Evolutionary conservation across 2,888 invertebrate species (phyloP).

Genomic region (Syrphus vitripennis): DNA sequence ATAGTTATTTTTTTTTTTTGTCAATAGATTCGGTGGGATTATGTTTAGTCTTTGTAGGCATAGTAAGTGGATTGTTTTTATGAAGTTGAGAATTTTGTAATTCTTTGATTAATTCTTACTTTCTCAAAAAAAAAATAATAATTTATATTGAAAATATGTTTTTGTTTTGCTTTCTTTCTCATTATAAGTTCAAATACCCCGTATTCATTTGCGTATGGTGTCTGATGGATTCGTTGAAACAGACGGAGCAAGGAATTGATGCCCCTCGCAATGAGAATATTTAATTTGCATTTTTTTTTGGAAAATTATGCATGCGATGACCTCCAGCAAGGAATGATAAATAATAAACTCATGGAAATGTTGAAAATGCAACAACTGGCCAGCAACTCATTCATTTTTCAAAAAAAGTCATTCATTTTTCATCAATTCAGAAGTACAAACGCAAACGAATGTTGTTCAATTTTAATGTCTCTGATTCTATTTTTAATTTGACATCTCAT

Average conservation of each 20-base stretch:
- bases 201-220: neutral
- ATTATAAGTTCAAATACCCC: neutral
- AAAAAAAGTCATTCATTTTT: neutral
- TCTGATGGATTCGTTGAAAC: neutral
- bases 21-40: too few relatives aligned
- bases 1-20: too few relatives aligned
- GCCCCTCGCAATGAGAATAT: neutral
- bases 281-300: neutral
- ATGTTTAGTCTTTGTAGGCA: too few relatives aligned
- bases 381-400: neutral
- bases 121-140: too few relatives aligned
- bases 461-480: conserved; percentile 7
- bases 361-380: neutral
- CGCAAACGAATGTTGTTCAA: neutral
- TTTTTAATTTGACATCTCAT: conserved; percentile 15
- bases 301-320: conserved; percentile 11
- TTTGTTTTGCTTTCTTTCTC: neutral
- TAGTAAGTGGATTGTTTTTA: too few relatives aligned
- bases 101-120: too few relatives aligned
- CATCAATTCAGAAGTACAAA: neutral
- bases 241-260: neutral
- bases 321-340: neutral
- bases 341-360: conserved; percentile 5
- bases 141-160: neutral
- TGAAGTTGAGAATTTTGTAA: too few relatives aligned